Percentiles rank a stretch among this genome's conserved stretches.
Conservation (phyloP, 2,113 vertebrate species). For the Camarhynchus parvulus region DNA sequence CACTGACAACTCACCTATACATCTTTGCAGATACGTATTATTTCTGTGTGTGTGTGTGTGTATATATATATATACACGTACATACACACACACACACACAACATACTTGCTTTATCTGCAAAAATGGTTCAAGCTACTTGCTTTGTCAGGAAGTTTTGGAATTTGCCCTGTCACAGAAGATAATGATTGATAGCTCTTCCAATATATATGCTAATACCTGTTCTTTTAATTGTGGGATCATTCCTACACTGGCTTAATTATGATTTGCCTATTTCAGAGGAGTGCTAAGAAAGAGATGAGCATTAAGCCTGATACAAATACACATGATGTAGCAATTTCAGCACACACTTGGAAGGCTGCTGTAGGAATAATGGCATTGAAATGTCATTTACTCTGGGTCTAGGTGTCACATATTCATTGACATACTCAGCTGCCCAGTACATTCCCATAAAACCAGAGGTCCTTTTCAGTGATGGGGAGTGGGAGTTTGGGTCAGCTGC, state of each 20-base stretch:
- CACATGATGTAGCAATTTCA: background rate
- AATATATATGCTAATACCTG: background rate
- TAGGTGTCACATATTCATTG: background rate
- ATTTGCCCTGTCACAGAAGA: background rate
- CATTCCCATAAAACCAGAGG: background rate
- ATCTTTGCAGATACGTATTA: fast-evolving
- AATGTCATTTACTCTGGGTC: background rate
- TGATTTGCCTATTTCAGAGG: background rate
- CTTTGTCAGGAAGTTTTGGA: background rate
- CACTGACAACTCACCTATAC: background rate
- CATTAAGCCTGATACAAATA: background rate
- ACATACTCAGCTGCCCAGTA: background rate
- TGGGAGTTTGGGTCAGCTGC: background rate
- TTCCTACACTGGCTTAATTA: background rate
- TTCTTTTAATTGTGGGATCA: background rate
- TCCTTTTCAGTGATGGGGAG: background rate
- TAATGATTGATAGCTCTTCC: background rate
- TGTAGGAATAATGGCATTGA: background rate
- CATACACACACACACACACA: too few relatives aligned
- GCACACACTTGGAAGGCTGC: fast-evolving
- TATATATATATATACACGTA: fast-evolving
- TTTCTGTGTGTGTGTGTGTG: fast-evolving
- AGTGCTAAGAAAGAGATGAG: background rate
- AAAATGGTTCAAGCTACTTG: background rate
- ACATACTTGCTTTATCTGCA: background rate